Base-by-base conservation (phyloP, 2,888 invertebrate species). In the Nowickia ferox region DNA sequence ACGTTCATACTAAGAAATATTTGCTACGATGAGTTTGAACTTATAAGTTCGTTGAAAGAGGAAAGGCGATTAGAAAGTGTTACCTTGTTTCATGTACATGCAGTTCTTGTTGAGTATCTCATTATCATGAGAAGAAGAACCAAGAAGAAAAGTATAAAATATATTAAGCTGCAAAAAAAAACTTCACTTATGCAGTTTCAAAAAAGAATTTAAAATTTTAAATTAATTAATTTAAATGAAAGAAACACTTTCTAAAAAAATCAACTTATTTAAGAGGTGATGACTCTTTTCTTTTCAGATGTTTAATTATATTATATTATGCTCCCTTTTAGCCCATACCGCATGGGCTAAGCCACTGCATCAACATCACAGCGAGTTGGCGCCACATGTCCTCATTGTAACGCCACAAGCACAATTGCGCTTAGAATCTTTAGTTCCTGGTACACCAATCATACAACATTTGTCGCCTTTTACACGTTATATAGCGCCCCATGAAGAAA, bases 351-450 rank as follows among this genome's bases (percentile, higher is more conserved):
- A 82, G 87, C 91, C 88, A 87, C 40, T 90, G 63, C 89, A 88
- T 72, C 65, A 69, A 22, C 83, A 81, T n/a, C 83, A 76, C 9
- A 79, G 77, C 1, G 88, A 88, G 11, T 8, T 88, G 55, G 79
- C 84, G 42, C 90, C 91, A 87, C 93, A 92, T 68, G 91, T 92
- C 84, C 89, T 93, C 48, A 91, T 93, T 83, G 90, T 93, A 19
- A 92, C 92, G 19, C 93, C 93, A 9, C 92, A 93, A 84, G 92
- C 93, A 0, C 92, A 93, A 88, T 88, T 92, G 51, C 92, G 91
- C 65, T 85, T 93, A 79, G 92, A 92, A 75, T 91, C 92, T 10
- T 89, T 92, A 11, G 87, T 87, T 42, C 55, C 83, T 0, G 59
- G 87, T 1, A 72, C 83, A 13, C 81, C 88, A 3, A 65, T 89